phyloP scores from a whole-genome alignment of 1,140 invertebrate genomes.

The Bombus cullumanus region DNA sequence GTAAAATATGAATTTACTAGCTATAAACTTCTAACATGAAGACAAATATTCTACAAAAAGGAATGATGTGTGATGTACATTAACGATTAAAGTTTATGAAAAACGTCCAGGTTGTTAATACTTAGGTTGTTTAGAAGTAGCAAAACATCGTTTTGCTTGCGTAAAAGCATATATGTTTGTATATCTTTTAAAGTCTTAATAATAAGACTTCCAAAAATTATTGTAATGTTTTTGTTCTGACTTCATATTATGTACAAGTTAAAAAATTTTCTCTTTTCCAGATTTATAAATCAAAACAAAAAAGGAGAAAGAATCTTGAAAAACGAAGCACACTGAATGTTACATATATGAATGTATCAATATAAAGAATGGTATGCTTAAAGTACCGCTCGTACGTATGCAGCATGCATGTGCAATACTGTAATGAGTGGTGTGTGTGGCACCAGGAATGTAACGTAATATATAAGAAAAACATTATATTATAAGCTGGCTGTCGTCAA shows the following conservation, averaged over 20 bases:
- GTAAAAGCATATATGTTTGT: constrained; percentile 36
- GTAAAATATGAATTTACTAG: constrained; percentile 55
- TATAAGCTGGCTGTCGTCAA: constrained; percentile 82
- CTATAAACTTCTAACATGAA: constrained; percentile 54
- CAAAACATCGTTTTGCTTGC: constrained; percentile 34
- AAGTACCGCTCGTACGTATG: constrained; percentile 71
- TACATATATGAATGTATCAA: constrained; percentile 70
- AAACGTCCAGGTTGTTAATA: constrained; percentile 46
- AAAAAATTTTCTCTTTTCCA: background rate
- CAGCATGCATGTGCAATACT: constrained; percentile 76
- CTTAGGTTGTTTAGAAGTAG: constrained; percentile 50
- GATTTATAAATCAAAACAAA: constrained; percentile 22
- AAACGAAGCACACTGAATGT: constrained; percentile 65
- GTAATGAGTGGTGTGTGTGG: constrained; percentile 72
- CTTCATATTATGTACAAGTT: constrained; percentile 30
- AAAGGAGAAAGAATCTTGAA: constrained; percentile 42
- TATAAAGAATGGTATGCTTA: constrained; percentile 63
- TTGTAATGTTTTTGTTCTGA: constrained; percentile 6
- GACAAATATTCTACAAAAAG: constrained; percentile 59
- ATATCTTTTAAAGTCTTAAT: constrained; percentile 24
- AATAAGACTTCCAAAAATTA: constrained; percentile 34
- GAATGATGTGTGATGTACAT: constrained; percentile 59
- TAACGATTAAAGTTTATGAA: constrained; percentile 50
- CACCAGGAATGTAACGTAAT: constrained; percentile 80
- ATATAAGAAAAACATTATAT: constrained; percentile 69